phyloP scores from a whole-genome alignment of 2,797 vertebrate genomes.

The Artibeus lituratus region DNA sequence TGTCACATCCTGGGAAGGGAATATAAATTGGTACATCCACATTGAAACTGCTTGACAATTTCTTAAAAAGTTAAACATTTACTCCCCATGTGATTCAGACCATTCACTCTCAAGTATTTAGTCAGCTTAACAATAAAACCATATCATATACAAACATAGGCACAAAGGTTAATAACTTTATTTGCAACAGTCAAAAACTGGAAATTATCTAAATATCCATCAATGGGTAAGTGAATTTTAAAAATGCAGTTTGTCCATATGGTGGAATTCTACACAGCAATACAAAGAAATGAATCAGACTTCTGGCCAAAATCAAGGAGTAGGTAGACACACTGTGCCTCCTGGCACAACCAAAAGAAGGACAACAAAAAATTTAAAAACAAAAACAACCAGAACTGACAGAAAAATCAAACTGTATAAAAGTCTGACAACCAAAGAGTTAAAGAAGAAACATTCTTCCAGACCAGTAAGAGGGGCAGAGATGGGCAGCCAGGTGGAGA shows the following conservation, averaged over 20 bases:
- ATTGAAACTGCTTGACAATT: neutral
- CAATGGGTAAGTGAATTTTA: neutral
- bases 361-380: no score
- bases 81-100: neutral
- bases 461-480: no score
- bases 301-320: no score
- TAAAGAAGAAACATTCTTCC: no score
- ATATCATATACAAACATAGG: neutral
- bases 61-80: slow-evolving; percentile 15
- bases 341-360: no score
- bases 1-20: neutral
- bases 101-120: neutral
- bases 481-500: no score
- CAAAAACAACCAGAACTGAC: no score
- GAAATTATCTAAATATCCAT: neutral
- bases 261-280: neutral
- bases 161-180: neutral
- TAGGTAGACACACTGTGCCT: no score
- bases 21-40: neutral
- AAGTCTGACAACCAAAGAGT: no score
- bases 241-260: neutral
- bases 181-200: neutral
- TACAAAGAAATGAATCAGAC: neutral
- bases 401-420: no score
- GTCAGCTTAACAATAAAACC: slow-evolving; percentile 29